phyloP scores from a whole-genome alignment of 2,888 invertebrate species.

The Plebejus argus region DNA sequence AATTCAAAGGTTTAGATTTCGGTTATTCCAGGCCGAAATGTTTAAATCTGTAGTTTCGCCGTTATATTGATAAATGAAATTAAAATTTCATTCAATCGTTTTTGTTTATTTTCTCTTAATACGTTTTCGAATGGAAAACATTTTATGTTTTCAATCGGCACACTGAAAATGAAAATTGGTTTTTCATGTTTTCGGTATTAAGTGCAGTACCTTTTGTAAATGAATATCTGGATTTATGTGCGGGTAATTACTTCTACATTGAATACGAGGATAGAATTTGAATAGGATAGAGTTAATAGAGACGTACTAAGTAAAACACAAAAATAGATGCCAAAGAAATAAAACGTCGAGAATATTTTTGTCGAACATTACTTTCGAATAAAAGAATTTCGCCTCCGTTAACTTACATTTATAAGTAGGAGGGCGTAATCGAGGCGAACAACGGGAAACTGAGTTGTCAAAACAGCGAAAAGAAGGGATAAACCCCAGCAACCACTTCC shows the following conservation, averaged over 20 bases:
- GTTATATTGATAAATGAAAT: conserved; percentile 5
- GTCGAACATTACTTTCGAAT: not conserved
- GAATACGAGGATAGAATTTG: not conserved
- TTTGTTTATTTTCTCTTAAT: conserved; percentile 15
- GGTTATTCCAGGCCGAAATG: not conserved
- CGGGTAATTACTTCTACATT: not conserved
- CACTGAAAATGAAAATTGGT: conserved; percentile 10
- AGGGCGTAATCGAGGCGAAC: not conserved
- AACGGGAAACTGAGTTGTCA: conserved; percentile 32
- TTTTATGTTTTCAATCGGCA: conserved; percentile 10
- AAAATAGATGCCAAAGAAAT: not conserved
- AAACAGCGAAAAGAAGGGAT: conserved; percentile 41
- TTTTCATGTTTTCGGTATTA: not conserved
- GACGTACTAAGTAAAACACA: not conserved
- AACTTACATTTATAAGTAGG: conserved; percentile 14
- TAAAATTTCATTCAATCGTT: conserved; percentile 7
- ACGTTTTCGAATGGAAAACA: conserved; percentile 12
- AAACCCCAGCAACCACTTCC: conserved; percentile 37
- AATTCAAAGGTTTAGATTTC: conserved; percentile 5
- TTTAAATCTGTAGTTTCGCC: conserved; percentile 5
- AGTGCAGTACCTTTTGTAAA: not conserved
- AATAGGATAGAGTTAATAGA: not conserved
- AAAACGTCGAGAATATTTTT: not conserved
- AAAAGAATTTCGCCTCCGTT: not conserved
- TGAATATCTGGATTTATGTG: not conserved